These are phyloP conservation scores for Poecilia velifera DNA, from an alignment of 2,797 vertebrate species.

Conservation along the genomic window DNA sequence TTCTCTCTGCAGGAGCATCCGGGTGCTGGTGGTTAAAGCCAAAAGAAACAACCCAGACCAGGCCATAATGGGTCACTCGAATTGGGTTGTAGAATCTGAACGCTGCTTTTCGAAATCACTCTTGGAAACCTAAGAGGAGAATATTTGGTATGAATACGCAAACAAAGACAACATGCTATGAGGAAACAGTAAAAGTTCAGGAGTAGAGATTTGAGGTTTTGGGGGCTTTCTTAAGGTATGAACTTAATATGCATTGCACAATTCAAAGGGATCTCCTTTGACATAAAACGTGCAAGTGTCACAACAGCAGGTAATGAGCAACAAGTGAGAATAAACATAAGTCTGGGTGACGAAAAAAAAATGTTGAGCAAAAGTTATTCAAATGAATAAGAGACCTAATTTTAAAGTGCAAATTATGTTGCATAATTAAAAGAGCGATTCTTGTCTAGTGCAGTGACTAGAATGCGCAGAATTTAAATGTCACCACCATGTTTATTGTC, in stretches of 20 bases:
- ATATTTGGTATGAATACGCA: not conserved
- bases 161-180: too few relatives aligned
- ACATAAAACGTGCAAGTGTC: slow-evolving; percentile 24
- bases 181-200: slow-evolving; percentile 25
- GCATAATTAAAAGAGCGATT: slow-evolving; percentile 28
- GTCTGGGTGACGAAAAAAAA: slow-evolving; percentile 12
- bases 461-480: slow-evolving; percentile 37
- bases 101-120: slow-evolving; percentile 88
- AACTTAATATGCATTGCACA: slow-evolving; percentile 40
- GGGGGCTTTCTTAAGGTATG: not conserved
- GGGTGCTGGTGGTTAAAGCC: slow-evolving; percentile 96
- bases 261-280: slow-evolving; percentile 79
- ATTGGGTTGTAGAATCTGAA: slow-evolving; percentile 88
- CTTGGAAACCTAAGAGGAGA: slow-evolving; percentile 78
- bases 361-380: slow-evolving; percentile 6
- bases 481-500: slow-evolving; percentile 33
- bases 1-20: slow-evolving; percentile 96
- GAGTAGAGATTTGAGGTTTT: not conserved
- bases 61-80: not conserved
- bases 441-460: slow-evolving; percentile 21
- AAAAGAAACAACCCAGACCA: slow-evolving; percentile 86
- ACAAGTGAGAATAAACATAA: slow-evolving; percentile 23
- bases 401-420: slow-evolving; percentile 17
- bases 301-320: slow-evolving; percentile 21
- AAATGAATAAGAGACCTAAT: slow-evolving; percentile 3